A percentile compares a stretch with the other conserved stretches of the same genome.
phyloP scores from a whole-genome alignment of 1,140 invertebrate genomes.

The Temnothorax nylanderi region DNA sequence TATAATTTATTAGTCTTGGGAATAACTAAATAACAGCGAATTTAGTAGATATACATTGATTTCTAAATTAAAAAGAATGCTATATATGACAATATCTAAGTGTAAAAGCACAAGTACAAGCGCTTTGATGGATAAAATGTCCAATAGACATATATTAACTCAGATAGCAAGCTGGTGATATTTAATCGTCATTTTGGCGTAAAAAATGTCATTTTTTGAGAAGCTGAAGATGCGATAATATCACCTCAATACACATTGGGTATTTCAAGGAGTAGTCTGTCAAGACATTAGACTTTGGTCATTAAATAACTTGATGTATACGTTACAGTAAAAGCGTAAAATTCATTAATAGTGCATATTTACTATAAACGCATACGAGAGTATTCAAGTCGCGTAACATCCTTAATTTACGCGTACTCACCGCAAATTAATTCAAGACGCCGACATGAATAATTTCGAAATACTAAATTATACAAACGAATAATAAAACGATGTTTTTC shows the following conservation, averaged over 20 bases:
- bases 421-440: no score
- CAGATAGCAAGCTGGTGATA: no score
- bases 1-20: not conserved
- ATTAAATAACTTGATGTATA: not conserved
- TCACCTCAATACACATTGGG: no score
- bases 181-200: no score
- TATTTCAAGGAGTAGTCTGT: no score
- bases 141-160: not conserved
- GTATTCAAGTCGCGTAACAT: not conserved
- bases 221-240: no score
- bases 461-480: not conserved
- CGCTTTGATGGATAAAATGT: not conserved
- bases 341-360: not conserved
- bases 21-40: slow-evolving; percentile 9
- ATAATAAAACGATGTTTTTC: no score
- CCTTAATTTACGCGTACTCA: not conserved
- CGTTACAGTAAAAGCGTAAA: not conserved
- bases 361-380: not conserved
- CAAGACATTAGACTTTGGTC: no score
- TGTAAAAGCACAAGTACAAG: not conserved
- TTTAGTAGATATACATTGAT: not conserved
- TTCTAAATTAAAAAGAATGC: not conserved
- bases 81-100: not conserved
- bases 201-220: no score
- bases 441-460: not conserved